A percentile compares a stretch with the other conserved stretches of the same genome.
phyloP scores from a whole-genome alignment of 2,888 invertebrate species.

The Euplagia quadripunctaria region DNA sequence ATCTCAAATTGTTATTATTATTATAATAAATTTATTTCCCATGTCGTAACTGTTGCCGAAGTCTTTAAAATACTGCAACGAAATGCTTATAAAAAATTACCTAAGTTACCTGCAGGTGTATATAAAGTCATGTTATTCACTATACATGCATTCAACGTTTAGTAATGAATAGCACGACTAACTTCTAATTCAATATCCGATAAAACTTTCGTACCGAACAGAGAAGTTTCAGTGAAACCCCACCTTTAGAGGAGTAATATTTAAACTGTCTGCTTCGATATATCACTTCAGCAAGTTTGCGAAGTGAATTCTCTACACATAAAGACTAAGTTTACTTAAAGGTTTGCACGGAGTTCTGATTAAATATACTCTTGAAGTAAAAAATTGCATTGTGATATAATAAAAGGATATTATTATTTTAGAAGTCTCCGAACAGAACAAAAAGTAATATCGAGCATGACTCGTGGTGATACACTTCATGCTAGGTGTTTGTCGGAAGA shows the following conservation, averaged over 20 bases:
- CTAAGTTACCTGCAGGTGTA: neutral
- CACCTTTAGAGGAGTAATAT: constrained; percentile 32
- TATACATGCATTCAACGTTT: neutral
- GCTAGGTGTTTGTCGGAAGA: neutral
- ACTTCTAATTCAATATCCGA: constrained; percentile 14
- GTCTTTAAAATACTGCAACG: no score
- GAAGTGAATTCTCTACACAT: constrained; percentile 22
- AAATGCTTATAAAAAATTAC: no score
- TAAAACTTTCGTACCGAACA: constrained; percentile 7
- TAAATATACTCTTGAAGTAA: constrained; percentile 1
- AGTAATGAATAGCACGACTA: neutral
- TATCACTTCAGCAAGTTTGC: constrained; percentile 34
- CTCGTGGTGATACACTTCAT: no score
- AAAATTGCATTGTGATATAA: constrained; percentile 4
- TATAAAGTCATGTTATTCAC: neutral
- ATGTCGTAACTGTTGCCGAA: no score
- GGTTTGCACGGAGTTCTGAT: constrained; percentile 8
- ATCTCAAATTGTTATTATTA: no score
- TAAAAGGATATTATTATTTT: neutral
- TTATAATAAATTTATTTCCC: no score
- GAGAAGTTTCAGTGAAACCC: constrained; percentile 4
- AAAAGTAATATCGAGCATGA: no score
- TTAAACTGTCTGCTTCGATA: constrained; percentile 44
- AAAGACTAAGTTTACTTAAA: constrained; percentile 19
- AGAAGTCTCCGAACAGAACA: no score